Evolutionary conservation across 2,797 vertebrate species (phyloP).

Genomic region (Podarcis siculus): DNA sequence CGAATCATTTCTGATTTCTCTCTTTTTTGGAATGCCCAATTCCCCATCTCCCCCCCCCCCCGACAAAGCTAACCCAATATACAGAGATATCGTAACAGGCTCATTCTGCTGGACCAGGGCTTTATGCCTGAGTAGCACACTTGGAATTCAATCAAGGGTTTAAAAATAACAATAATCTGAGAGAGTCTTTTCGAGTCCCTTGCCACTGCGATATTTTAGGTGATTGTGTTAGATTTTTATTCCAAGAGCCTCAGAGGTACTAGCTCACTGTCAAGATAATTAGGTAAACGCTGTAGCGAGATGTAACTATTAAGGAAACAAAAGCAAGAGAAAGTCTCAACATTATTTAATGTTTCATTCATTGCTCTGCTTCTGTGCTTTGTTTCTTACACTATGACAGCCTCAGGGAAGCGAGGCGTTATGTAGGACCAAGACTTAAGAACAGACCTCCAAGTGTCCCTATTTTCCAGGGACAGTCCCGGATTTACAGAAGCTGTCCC

Average conservation of each 20-base stretch:
- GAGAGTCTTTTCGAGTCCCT: not conserved
- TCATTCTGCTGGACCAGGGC: not conserved
- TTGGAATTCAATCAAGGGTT: not conserved
- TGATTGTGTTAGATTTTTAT: constrained; percentile 33
- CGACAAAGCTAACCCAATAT: not conserved
- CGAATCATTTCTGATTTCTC: not conserved
- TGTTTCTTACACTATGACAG: constrained; percentile 43
- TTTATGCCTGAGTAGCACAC: not conserved
- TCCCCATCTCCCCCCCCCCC: too few species aligned
- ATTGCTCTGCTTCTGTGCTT: constrained; percentile 42
- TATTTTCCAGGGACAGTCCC: too few species aligned
- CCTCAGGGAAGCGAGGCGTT: constrained; percentile 26
- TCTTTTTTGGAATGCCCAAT: not conserved
- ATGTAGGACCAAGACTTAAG: constrained; percentile 6
- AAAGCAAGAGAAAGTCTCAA: constrained; percentile 31
- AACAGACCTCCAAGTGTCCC: too few species aligned
- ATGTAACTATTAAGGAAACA: constrained; percentile 44
- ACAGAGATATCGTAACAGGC: not conserved
- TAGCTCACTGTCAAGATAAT: constrained; percentile 51
- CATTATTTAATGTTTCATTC: constrained; percentile 64
- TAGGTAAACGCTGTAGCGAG: constrained; percentile 56
- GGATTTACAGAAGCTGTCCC: too few species aligned
- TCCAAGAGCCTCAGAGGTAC: constrained; percentile 1
- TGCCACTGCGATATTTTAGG: constrained; percentile 10
- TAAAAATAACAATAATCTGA: not conserved